Evolutionary conservation across 2,888 invertebrate genomes (phyloP), one percentile per base, ranked within the genome.

Genomic region (Aleiodes leptofemur): DNA sequence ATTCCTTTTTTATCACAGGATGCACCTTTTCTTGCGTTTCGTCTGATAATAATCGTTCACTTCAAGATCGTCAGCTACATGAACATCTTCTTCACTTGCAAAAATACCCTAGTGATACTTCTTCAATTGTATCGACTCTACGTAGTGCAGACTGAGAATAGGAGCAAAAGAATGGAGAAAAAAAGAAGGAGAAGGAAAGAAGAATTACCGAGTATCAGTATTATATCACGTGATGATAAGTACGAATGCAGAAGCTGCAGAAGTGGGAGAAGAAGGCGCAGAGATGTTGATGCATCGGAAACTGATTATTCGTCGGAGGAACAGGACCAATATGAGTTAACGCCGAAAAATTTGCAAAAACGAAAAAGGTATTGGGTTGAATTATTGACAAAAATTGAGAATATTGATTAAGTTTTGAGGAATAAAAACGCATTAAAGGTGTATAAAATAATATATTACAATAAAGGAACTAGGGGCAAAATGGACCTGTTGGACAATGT

Each of bases 71-170:
- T 97, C 80, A 97, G 96, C 84, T 97, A 98, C 86, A 97, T 97
- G 94, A 98, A 98, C 88, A 96, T 98, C 23, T 98, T 98, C 90
- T 98, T 98, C 90, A 97, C 97, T 0, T 97, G 97, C 90, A 96
- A 97, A 90, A 97, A 96, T 85, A 95, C 95, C 0, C 90, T 97
- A 88, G 97, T 98, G 9, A 97, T 98, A 77, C 90, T 97, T 0
- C 91, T 98, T 0, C 96, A 97, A 88, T 91, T 97, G 74, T 97
- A 97, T 86, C 91, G 97, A 6, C 91, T 97, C 0, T 95, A 96
- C 85, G 96, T 96, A 0, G 93, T 96, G 0, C 94, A 96, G 82
- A 92, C 94, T 31, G 95, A 95, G 85, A 94, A 90, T 81, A 90
- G 89, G 0, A 84, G 77, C 43, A 87, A 84, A 87, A 7, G 53